Base-by-base conservation (phyloP, 2,113 vertebrate species). In the Limnothrissa miodon region DNA sequence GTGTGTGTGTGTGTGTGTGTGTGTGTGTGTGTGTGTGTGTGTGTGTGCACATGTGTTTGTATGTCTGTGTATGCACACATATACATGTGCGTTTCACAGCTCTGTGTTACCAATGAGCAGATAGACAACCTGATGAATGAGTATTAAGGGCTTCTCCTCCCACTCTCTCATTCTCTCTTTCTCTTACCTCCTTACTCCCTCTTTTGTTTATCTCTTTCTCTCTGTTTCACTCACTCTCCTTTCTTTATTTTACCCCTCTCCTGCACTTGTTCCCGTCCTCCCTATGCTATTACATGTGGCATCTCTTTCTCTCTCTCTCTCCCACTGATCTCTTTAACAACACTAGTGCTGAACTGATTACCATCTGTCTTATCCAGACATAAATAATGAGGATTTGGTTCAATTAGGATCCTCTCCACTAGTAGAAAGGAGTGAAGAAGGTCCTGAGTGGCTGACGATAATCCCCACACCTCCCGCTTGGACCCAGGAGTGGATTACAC, bases 401-500 rank as follows among this genome's bases (percentile, higher is more conserved):
- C 80, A 85, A 87, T 89, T 89, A 89, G 83, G 83, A 85, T 85
- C 82, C 84, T 86, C 80, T 79, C 36, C 46, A 84, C 85, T 82
- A 82, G 83, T 80, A 39, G 39, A 81, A 80, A 85, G 56, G 81
- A 45, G 29, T 36, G 80, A 45, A 29, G 46, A 45, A 21, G 82
- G 56, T 48, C 33, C 78, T 85, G 80, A 33, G 59, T 66, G 59
- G 59, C n/a, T 25, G 66, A 33, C 25, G 33, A 33, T 74, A 74
- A 33, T 74, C 66, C 66, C 15, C 66, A 74, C 66, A 74, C 25
- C 66, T 74, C 66, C 66, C 33, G 66, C 87, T 88, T 80, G 79
- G 89, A 23, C 87, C 91, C 81, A 85, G 81, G 66, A 87, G 92
- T 90, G 91, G 94, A 95, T 93, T 93, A 93, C 90, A 90, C 89